A percentile compares a stretch with the other conserved stretches of the same genome.
Evolutionary conservation across 2,113 vertebrate species (phyloP).

Genomic region (Nibea coibor): DNA sequence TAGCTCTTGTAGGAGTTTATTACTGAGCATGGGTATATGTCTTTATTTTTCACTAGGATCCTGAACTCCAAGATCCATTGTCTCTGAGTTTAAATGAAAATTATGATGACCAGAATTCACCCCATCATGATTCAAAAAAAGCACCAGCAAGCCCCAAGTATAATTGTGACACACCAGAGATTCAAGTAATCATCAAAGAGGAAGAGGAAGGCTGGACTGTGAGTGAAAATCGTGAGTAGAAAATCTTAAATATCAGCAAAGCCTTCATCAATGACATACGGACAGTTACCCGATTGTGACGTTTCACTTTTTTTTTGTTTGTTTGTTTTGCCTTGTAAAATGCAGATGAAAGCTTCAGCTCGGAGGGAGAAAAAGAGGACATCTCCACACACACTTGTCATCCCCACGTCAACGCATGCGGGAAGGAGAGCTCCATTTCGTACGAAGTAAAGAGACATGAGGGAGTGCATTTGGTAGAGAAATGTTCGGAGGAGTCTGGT

Average conservation of each 20-base stretch:
- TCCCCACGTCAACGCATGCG: conserved; percentile 17
- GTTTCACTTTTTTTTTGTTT: background rate
- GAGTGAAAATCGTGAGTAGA: conserved; percentile 72
- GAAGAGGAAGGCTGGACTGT: conserved; percentile 72
- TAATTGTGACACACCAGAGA: conserved; percentile 54
- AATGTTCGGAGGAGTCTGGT: conserved; percentile 16
- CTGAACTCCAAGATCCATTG: conserved; percentile 64
- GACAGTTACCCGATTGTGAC: background rate
- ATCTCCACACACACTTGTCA: background rate
- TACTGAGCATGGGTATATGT: background rate
- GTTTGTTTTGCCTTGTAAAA: conserved; percentile 14
- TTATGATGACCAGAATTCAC: conserved; percentile 32
- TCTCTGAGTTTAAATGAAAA: conserved; percentile 56
- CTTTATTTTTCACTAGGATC: conserved; percentile 54
- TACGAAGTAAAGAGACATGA: background rate
- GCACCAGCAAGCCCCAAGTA: conserved; percentile 24
- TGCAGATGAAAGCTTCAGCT: conserved; percentile 48
- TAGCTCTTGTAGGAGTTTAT: background rate
- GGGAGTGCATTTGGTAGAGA: conserved; percentile 1
- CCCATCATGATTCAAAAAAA: conserved; percentile 28
- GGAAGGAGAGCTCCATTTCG: conserved; percentile 22
- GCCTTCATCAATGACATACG: background rate
- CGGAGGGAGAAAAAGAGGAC: conserved; percentile 41
- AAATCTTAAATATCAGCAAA: conserved; percentile 27
- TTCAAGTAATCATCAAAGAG: conserved; percentile 69